Evolutionary conservation across 2,797 vertebrate species (phyloP), one percentile per base, ranked within the genome.

Genomic region (Caiman crocodilus): DNA sequence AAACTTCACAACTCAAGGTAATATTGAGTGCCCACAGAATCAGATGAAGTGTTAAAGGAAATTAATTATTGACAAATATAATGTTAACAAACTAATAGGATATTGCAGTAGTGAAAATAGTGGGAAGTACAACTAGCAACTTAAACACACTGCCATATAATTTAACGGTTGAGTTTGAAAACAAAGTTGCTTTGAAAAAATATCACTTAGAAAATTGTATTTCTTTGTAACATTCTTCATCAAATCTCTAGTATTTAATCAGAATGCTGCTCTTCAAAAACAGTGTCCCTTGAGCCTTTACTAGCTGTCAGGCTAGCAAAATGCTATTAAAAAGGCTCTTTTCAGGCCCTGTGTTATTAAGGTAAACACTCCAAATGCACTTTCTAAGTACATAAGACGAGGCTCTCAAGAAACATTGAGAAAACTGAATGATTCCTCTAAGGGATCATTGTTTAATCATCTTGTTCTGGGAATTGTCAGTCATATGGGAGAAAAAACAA

Each of bases 61-160:
- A 79, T 79, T 42, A 92, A 94, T 96, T 96, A 86, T 94, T 97
- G 90, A 73, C 88, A 93, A 92, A 96, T 55, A 84, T 92, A 85
- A 95, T 94, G 93, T 56, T 90, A 90, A 92, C 65, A 94, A 95
- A 89, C 26, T 93, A 80, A 91, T 91, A 93, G 75, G 57, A 93
- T 95, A 94, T 7, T 30, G 63, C 80, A 95, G 64, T 86, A 85
- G 61, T 94, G 88, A 88, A 97, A 96, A 86, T 26, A 87, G 56
- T 86, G 64, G 76, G 95, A 96, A 91, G 58, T 90, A 87, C 76
- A 92, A 85, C 42, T 25, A 69, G 77, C 79, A 90, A 96, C 87
- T 95, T 92, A 95, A 95, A 59, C 8, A 17, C 59, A 4, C 32
- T 84, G 79, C 91, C 65, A n/a, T 55, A 55, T 5, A 84, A 7